Evolutionary conservation across 2,888 invertebrate genomes (phyloP).

Genomic region (Mimas tiliae): DNA sequence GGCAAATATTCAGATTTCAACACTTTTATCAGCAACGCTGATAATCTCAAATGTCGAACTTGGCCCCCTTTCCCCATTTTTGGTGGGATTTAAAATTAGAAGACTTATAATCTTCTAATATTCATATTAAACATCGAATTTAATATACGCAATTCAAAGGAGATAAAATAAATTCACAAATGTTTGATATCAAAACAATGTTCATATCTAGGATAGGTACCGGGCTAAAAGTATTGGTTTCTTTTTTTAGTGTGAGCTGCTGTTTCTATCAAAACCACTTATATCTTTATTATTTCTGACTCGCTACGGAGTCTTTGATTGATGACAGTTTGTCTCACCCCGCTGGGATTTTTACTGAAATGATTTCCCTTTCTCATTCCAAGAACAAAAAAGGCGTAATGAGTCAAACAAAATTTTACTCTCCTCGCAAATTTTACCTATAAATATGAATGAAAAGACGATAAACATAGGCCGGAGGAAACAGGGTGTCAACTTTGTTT

Average conservation of each 20-base stretch:
- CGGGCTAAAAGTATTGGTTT: not conserved
- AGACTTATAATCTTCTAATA: no score
- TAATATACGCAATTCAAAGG: not conserved
- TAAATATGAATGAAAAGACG: slow-evolving; percentile 39
- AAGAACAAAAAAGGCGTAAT: not conserved
- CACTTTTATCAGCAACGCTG: no score
- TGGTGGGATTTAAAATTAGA: no score
- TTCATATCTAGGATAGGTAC: not conserved
- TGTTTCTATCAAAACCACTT: no score
- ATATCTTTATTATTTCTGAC: not conserved
- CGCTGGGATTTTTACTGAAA: no score
- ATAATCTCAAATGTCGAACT: no score
- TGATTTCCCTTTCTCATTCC: not conserved
- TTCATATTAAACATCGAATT: no score
- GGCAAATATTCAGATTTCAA: no score
- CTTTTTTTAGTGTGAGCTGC: not conserved
- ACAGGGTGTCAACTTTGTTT: slow-evolving; percentile 75
- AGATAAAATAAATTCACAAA: not conserved
- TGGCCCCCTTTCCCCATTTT: no score
- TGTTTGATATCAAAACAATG: not conserved
- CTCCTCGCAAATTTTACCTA: slow-evolving; percentile 15
- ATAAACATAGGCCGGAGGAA: slow-evolving; percentile 60
- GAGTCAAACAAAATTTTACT: slow-evolving; percentile 12
- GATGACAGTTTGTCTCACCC: no score
- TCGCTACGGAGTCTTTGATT: no score